Percentiles rank a stretch among this genome's conserved stretches.
Evolutionary conservation across 92 coral and sea anemone genomes (phyloP).

Genomic region (Muricea muricata): DNA sequence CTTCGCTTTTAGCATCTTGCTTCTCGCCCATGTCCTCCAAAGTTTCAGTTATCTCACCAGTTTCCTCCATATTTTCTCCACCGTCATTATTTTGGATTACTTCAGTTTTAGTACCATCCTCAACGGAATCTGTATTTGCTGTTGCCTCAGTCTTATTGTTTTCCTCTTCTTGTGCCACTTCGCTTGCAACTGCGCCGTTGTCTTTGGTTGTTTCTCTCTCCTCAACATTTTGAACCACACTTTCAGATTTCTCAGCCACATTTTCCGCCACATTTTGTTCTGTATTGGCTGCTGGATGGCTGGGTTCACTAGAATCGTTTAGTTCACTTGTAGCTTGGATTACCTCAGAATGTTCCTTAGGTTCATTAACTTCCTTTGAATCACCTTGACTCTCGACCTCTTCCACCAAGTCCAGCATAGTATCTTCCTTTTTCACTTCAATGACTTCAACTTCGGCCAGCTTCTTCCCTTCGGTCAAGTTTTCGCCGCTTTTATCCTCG

Average conservation of each 20-base stretch:
- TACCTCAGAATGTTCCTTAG: background rate
- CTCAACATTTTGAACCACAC: background rate
- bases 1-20: background rate
- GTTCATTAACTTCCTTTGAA: background rate
- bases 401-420: background rate
- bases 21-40: background rate
- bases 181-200: background rate
- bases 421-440: background rate
- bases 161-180: background rate
- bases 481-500: background rate
- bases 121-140: background rate
- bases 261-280: background rate
- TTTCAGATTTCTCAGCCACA: background rate
- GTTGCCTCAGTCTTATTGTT: background rate
- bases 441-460: background rate
- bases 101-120: background rate
- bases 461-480: background rate
- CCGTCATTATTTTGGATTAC: too few relatives aligned
- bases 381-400: background rate
- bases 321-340: background rate
- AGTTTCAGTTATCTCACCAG: background rate
- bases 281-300: background rate
- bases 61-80: too few relatives aligned
- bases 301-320: background rate
- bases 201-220: background rate